A percentile compares a stretch with the other conserved stretches of the same genome.
Evolutionary conservation across 2,113 vertebrate species (phyloP).

Genomic region (Amphiprion ocellaris): DNA sequence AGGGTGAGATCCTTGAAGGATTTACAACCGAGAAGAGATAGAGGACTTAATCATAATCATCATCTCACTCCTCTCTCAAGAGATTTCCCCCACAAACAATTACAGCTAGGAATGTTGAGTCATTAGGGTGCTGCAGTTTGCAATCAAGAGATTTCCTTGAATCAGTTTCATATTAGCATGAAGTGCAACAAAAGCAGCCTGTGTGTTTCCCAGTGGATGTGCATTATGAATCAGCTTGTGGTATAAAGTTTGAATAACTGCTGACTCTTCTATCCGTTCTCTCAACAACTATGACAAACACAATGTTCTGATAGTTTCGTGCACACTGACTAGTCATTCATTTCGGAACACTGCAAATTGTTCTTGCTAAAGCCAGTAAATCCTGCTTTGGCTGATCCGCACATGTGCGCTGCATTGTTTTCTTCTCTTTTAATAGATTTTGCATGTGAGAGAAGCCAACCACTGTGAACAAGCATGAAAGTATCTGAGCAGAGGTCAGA

Average conservation of each 20-base stretch:
- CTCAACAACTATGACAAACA: not conserved
- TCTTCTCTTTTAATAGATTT: not conserved
- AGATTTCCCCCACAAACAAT: constrained; percentile 54
- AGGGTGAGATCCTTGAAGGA: constrained; percentile 36
- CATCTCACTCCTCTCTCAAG: constrained; percentile 44
- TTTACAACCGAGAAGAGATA: constrained; percentile 38
- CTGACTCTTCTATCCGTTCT: not conserved
- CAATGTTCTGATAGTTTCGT: not conserved
- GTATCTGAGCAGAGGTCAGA: not conserved
- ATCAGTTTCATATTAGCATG: constrained; percentile 42
- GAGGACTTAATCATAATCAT: constrained; percentile 60
- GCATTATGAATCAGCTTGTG: constrained; percentile 7
- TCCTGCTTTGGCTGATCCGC: not conserved
- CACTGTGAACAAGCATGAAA: not conserved
- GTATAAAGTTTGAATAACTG: constrained; percentile 1
- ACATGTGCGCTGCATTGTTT: not conserved
- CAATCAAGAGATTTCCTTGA: constrained; percentile 41
- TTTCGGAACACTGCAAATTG: constrained; percentile 2
- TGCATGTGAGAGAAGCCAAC: not conserved
- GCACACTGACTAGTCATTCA: constrained; percentile 13
- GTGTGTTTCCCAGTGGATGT: constrained; percentile 17
- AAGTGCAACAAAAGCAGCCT: constrained; percentile 21
- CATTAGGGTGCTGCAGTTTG: constrained; percentile 39
- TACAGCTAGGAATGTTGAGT: constrained; percentile 21
- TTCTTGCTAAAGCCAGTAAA: not conserved